These are phyloP conservation scores for Paralvinella palmiformis DNA, from an alignment of 1,140 invertebrate genomes.

Conservation along the genomic window DNA sequence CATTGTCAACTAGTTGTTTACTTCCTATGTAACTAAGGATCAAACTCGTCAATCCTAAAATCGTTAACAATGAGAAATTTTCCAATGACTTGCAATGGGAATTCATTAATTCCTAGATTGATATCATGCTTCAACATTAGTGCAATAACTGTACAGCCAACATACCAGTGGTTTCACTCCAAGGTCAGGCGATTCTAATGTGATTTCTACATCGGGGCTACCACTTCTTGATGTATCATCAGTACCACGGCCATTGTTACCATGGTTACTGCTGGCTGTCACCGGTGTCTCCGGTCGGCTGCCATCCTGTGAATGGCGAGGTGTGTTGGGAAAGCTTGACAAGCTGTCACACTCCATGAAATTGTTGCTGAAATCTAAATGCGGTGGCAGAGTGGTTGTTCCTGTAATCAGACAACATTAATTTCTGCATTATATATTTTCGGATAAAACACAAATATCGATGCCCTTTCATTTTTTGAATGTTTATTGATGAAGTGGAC, in stretches of 20 bases:
- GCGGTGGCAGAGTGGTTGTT: conserved; percentile 66
- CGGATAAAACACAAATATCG: too few species aligned
- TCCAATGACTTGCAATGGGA: too few species aligned
- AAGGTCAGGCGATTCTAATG: background rate
- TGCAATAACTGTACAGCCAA: too few species aligned
- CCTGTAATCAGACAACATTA: conserved; percentile 48
- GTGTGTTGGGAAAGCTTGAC: conserved; percentile 5
- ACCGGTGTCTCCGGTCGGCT: background rate
- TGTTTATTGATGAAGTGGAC: too few species aligned
- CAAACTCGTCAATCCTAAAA: too few species aligned
- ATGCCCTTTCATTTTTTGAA: too few species aligned
- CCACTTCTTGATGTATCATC: conserved; percentile 36
- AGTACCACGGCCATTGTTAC: conserved; percentile 25
- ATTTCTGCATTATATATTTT: background rate
- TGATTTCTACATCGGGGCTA: conserved; percentile 2
- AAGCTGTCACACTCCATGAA: conserved; percentile 21
- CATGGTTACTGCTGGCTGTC: background rate
- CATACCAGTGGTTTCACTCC: conserved; percentile 10
- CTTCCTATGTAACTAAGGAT: too few species aligned
- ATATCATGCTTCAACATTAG: too few species aligned
- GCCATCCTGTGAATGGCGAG: conserved; percentile 1
- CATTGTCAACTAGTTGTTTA: too few species aligned
- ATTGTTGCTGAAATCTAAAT: conserved; percentile 71
- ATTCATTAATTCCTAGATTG: too few species aligned
- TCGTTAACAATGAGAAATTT: too few species aligned